Evolutionary conservation across 2,113 vertebrate genomes (phyloP).

Genomic region (Tetraodon nigroviridis): DNA sequence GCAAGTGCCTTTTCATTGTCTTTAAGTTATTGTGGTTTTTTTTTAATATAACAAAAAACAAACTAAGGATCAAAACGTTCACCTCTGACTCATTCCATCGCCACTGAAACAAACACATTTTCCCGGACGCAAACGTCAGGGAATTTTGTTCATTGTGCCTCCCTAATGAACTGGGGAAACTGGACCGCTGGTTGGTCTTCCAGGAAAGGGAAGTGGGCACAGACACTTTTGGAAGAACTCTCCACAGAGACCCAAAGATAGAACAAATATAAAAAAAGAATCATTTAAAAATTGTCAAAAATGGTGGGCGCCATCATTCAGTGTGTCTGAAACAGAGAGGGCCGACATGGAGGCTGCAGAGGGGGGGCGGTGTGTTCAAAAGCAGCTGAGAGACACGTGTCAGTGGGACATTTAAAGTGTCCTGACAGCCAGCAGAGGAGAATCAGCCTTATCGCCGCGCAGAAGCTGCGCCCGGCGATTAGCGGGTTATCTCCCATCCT

Average conservation of each 20-base stretch:
- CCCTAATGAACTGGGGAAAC: conserved; percentile 24
- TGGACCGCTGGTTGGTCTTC: conserved; percentile 3
- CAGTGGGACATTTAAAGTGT: conserved; percentile 66
- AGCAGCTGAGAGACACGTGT: conserved; percentile 52
- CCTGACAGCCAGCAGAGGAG: conserved; percentile 21
- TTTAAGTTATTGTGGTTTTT: no score
- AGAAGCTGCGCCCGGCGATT: conserved; percentile 54
- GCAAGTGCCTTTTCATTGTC: no score
- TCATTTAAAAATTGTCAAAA: no score
- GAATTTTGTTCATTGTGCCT: conserved; percentile 13
- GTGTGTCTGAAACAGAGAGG: no score
- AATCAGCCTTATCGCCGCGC: conserved; percentile 58
- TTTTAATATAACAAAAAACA: not conserved
- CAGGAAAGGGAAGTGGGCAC: conserved; percentile 41
- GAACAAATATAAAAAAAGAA: no score
- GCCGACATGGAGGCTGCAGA: not conserved
- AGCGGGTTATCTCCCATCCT: conserved; percentile 74
- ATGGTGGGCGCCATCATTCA: no score
- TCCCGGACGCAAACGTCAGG: not conserved
- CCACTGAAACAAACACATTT: not conserved
- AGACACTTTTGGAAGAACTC: no score
- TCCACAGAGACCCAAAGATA: no score
- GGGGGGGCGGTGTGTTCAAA: not conserved
- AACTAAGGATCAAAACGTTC: no score
- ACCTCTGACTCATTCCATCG: not conserved